These are phyloP conservation scores for Ursus arctos DNA, from an alignment of 2,113 vertebrate genomes.

Conservation along the genomic window DNA sequence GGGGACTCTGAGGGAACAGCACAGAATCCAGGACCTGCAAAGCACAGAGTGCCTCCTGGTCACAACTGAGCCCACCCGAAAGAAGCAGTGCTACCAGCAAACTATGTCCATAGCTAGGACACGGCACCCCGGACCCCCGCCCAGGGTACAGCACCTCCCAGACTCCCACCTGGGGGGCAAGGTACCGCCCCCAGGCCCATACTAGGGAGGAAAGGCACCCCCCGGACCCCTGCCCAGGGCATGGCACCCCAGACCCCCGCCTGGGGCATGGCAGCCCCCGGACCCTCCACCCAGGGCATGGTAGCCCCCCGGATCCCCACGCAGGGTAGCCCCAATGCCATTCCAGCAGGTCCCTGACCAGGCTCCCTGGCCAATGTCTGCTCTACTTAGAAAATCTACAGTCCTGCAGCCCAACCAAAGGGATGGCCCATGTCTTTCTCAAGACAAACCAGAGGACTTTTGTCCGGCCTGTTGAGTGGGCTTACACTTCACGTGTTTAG, in stretches of 20 bases:
- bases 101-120: background rate
- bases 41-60: background rate
- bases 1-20: background rate
- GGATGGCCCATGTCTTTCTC: background rate
- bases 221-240: no score
- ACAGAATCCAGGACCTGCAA: background rate
- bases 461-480: background rate
- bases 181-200: no score
- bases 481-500: background rate
- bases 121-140: background rate
- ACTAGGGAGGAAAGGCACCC: no score
- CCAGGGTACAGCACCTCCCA: background rate
- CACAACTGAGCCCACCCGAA: background rate
- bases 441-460: background rate
- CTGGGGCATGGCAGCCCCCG: no score
- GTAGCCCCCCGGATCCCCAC: no score
- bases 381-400: background rate
- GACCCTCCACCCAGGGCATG: no score
- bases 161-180: no score
- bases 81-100: background rate
- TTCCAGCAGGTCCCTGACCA: background rate
- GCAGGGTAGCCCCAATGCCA: background rate
- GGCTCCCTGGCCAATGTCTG: no score
- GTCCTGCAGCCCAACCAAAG: background rate
- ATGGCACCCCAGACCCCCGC: no score